Evolutionary conservation across 2,797 vertebrate species (phyloP).

Genomic region (Gymnothorax reevesii): DNA sequence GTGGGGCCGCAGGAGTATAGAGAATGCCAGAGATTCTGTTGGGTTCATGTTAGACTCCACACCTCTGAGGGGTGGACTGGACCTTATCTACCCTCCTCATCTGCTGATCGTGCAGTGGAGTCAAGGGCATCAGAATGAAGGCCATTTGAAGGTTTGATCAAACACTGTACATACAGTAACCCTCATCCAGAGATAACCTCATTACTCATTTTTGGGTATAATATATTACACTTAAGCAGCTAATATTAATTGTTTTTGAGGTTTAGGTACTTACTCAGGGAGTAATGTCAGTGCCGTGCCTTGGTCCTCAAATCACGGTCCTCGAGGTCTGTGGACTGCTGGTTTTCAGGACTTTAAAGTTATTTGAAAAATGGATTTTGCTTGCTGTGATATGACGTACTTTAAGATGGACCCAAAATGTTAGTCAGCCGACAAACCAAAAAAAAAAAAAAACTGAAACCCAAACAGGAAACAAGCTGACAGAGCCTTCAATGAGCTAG

Average conservation of each 20-base stretch:
- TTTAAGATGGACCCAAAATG: too few relatives aligned
- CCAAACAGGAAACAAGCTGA: too few relatives aligned
- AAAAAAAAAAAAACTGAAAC: too few relatives aligned
- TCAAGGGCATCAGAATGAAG: background rate
- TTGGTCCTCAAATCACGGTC: background rate
- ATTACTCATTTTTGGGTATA: background rate
- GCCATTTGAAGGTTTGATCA: background rate
- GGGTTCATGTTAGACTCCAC: background rate
- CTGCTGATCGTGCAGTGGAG: background rate
- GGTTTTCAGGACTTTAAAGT: too few relatives aligned
- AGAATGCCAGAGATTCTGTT: background rate
- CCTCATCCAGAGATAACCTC: background rate
- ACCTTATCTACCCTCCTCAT: background rate
- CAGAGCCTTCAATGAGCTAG: too few relatives aligned
- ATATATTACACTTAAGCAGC: background rate
- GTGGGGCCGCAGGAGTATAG: background rate
- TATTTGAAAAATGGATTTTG: too few relatives aligned
- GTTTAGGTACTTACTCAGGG: background rate
- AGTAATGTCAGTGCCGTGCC: background rate
- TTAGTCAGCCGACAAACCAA: too few relatives aligned
- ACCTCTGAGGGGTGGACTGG: background rate
- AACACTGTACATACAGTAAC: background rate
- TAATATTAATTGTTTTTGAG: background rate
- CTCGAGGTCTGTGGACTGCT: background rate
- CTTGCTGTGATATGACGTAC: too few relatives aligned